Evolutionary conservation across 64 coral and sea anemone genomes (phyloP).

Genomic region (Anthopleura sola): DNA sequence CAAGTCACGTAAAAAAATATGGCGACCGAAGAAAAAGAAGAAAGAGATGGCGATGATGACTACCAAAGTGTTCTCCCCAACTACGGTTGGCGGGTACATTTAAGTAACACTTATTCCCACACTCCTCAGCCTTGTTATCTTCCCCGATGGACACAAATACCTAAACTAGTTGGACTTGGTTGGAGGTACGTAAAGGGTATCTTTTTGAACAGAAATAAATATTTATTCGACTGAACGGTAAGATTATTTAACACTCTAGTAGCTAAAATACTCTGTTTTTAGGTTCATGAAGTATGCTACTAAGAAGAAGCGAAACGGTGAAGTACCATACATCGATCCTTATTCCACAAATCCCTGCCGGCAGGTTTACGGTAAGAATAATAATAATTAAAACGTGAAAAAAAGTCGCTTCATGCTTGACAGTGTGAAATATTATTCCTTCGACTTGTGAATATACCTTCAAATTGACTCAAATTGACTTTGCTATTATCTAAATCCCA

Average conservation of each 20-base stretch:
- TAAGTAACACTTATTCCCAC: slow-evolving; percentile 83
- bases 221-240: not conserved
- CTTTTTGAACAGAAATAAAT: not conserved
- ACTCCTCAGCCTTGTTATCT: slow-evolving; percentile 95
- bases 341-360: slow-evolving; percentile 86
- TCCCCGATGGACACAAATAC: slow-evolving; percentile 95
- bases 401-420: not conserved
- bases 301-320: slow-evolving; percentile 85
- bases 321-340: slow-evolving; percentile 94
- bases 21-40: slow-evolving; percentile 50
- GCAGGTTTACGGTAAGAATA: slow-evolving; percentile 86
- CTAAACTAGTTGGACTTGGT: slow-evolving; percentile 85
- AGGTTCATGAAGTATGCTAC: slow-evolving; percentile 98
- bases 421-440: not conserved
- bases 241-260: not conserved
- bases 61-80: slow-evolving; percentile 61
- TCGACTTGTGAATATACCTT: not conserved
- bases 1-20: slow-evolving; percentile 25
- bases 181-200: slow-evolving; percentile 64
- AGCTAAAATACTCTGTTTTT: not conserved
- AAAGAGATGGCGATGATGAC: slow-evolving; percentile 13
- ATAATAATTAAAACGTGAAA: not conserved
- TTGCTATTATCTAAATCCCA: not conserved
- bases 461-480: not conserved
- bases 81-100: slow-evolving; percentile 93